These are phyloP conservation scores for Pollenia amentaria DNA, from an alignment of 2,888 invertebrate genomes.

Conservation along the genomic window DNA sequence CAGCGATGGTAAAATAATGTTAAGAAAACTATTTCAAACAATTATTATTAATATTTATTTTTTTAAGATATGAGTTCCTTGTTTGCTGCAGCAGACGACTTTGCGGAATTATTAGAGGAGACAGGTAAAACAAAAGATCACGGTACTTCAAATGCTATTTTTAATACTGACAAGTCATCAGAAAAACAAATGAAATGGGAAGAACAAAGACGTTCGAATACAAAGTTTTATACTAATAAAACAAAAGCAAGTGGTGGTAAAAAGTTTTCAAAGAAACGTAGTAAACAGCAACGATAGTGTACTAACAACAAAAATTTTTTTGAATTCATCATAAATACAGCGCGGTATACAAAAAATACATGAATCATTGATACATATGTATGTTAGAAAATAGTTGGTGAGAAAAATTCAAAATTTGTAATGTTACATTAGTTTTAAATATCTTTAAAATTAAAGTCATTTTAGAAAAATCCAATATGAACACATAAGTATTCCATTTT, in stretches of 20 bases:
- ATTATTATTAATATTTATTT: neutral
- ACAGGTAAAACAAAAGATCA: conserved; percentile 89
- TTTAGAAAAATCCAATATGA: too few species aligned
- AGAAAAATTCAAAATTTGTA: neutral
- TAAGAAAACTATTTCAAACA: neutral
- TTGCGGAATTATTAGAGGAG: conserved; percentile 94
- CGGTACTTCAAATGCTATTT: conserved; percentile 89
- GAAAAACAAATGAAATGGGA: conserved; percentile 93
- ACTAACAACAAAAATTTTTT: neutral
- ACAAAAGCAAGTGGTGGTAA: conserved; percentile 43
- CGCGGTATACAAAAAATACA: neutral
- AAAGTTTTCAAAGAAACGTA: conserved; percentile 77
- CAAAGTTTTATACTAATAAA: conserved; percentile 79
- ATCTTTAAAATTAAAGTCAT: too few species aligned
- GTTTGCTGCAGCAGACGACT: conserved; percentile 95
- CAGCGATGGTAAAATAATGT: conserved; percentile 79
- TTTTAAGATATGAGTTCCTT: conserved; percentile 86
- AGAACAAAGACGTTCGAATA: conserved; percentile 86
- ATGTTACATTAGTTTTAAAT: neutral
- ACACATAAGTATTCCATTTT: too few species aligned
- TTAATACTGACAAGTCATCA: conserved; percentile 91
- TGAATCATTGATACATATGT: neutral
- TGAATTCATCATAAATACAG: neutral
- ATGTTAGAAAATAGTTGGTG: too few species aligned
- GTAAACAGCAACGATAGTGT: conserved; percentile 75